phyloP scores from a whole-genome alignment of 2,888 invertebrate species.

The Apodemia duryi region DNA sequence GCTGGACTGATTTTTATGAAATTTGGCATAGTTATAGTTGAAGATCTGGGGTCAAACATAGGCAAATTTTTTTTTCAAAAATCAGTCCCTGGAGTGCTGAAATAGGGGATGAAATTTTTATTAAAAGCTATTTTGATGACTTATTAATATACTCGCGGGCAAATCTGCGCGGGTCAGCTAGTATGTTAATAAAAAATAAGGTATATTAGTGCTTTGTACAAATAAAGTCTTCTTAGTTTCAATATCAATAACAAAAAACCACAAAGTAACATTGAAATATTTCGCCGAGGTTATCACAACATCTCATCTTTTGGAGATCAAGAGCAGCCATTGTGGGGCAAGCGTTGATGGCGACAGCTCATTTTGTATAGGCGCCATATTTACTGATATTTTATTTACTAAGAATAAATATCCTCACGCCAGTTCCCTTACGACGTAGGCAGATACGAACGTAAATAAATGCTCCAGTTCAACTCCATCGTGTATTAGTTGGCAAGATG shows the following conservation, averaged over 20 bases:
- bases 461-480: too few species aligned
- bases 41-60: too few species aligned
- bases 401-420: background rate
- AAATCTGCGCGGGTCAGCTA: too few species aligned
- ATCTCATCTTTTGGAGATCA: constrained; percentile 46
- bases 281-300: constrained; percentile 23
- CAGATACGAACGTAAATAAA: background rate
- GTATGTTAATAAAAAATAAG: too few species aligned
- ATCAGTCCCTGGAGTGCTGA: too few species aligned
- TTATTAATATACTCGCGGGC: too few species aligned
- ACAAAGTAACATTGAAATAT: constrained; percentile 2
- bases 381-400: background rate
- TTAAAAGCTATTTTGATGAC: too few species aligned
- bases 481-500: too few species aligned
- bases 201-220: background rate
- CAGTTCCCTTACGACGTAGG: background rate
- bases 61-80: too few species aligned
- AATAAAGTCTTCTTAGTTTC: background rate
- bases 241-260: constrained; percentile 1
- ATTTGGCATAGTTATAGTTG: too few species aligned
- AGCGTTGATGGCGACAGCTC: constrained; percentile 14
- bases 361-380: background rate
- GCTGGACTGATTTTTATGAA: too few species aligned
- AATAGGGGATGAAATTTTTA: too few species aligned
- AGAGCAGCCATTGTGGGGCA: constrained; percentile 47